Conservation (phyloP, 2,113 vertebrate species). For the Picathartes gymnocephalus region DNA sequence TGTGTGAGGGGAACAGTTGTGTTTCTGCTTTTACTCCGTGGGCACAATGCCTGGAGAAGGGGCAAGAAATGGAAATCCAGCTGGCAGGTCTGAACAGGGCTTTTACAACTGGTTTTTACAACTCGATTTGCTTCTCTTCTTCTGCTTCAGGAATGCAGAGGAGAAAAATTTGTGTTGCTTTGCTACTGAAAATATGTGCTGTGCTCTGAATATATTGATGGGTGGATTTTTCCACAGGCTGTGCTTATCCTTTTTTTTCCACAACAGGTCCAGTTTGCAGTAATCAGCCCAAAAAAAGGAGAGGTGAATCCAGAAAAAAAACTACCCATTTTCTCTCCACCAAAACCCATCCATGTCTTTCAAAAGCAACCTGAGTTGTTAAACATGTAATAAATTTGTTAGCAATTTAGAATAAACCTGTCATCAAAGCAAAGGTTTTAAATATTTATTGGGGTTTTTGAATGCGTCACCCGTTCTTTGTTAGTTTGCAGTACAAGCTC, state of each 20-base stretch:
- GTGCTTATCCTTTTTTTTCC: neutral
- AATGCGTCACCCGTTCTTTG: neutral
- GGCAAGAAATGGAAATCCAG: neutral
- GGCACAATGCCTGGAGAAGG: neutral
- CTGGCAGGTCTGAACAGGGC: neutral
- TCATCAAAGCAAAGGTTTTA: neutral
- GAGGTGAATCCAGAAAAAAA: neutral
- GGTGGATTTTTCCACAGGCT: neutral
- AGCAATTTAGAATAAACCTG: neutral
- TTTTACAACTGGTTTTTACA: neutral
- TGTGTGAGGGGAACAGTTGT: neutral
- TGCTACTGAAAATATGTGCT: rapidly evolving
- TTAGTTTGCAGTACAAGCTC: neutral
- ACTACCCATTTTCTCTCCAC: rapidly evolving
- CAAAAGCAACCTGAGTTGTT: neutral
- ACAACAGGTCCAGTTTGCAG: neutral
- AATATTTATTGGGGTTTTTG: neutral
- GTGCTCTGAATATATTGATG: neutral
- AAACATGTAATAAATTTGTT: neutral
- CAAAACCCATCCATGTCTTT: neutral
- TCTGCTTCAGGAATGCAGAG: neutral
- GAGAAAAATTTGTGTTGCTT: neutral
- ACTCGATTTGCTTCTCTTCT: neutral
- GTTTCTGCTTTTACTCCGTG: neutral
- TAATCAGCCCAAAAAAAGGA: neutral